phyloP scores from a whole-genome alignment of 2,113 vertebrate genomes.

The Equus quagga region DNA sequence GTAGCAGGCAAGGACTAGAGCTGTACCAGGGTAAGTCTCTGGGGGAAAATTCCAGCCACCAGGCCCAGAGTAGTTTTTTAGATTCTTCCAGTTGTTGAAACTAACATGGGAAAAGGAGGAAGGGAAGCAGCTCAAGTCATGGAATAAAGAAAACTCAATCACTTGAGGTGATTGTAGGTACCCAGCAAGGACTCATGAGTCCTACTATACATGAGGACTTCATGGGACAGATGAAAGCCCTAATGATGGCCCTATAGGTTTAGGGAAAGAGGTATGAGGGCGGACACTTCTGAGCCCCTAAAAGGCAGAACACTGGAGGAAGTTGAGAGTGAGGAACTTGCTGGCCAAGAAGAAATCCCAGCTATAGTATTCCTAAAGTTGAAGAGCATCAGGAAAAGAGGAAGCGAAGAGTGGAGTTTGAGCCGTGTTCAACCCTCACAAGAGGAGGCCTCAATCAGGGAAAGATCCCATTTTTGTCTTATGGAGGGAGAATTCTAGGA shows the following conservation, averaged over 20 bases:
- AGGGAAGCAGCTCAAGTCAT: background rate
- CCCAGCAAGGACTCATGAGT: background rate
- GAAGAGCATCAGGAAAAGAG: constrained; percentile 13
- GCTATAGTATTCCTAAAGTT: background rate
- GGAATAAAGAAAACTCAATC: background rate
- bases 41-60: background rate
- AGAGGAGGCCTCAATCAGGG: background rate
- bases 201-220: background rate
- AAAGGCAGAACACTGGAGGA: constrained; percentile 23
- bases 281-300: background rate
- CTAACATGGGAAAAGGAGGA: constrained; percentile 32
- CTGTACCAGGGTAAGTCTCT: background rate
- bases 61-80: background rate
- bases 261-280: background rate
- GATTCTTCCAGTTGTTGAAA: constrained; percentile 14
- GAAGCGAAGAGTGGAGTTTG: background rate
- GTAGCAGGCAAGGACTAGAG: background rate
- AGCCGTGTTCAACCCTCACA: background rate
- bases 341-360: background rate
- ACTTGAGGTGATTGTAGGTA: background rate
- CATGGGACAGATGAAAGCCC: background rate
- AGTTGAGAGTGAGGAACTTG: background rate
- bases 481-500: background rate
- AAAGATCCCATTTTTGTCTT: constrained; percentile 24
- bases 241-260: background rate